These are phyloP conservation scores for Thumatha senex DNA, from an alignment of 2,888 invertebrate species.

Conservation along the genomic window DNA sequence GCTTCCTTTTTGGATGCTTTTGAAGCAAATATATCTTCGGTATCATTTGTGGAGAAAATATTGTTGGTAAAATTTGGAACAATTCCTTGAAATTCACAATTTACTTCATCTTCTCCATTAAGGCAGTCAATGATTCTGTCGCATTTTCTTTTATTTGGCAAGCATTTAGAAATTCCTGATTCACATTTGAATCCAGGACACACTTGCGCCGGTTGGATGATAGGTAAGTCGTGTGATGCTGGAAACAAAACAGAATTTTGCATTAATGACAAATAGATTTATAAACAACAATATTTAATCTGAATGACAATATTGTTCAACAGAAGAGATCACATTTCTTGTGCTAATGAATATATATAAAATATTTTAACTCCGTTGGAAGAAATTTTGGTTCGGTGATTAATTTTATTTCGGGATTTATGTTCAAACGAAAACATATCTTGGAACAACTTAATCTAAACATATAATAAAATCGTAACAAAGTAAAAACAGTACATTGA, in stretches of 20 bases:
- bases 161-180: conserved; percentile 86
- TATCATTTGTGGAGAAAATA: conserved; percentile 8
- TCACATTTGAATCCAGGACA: conserved; percentile 91
- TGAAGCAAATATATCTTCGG: conserved; percentile 6
- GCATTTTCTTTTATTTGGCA: conserved; percentile 86
- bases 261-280: background rate
- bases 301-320: too few relatives aligned
- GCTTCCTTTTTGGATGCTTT: conserved; percentile 2
- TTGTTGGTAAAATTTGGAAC: conserved; percentile 13
- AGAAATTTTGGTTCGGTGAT: too few relatives aligned
- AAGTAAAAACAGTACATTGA: too few relatives aligned
- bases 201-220: conserved; percentile 78
- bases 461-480: too few relatives aligned
- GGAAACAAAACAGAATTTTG: conserved; percentile 7
- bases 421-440: too few relatives aligned
- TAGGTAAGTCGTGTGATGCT: conserved; percentile 76
- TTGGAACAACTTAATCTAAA: too few relatives aligned
- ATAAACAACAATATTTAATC: too few relatives aligned
- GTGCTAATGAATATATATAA: too few relatives aligned
- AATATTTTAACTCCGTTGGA: too few relatives aligned
- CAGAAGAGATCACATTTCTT: too few relatives aligned
- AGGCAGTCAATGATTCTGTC: conserved; percentile 90
- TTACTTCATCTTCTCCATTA: conserved; percentile 90
- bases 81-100: conserved; percentile 75
- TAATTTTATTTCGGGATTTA: too few relatives aligned